Conservation (phyloP, 2,797 vertebrate genomes). For the Euphonia xanthogaster region DNA sequence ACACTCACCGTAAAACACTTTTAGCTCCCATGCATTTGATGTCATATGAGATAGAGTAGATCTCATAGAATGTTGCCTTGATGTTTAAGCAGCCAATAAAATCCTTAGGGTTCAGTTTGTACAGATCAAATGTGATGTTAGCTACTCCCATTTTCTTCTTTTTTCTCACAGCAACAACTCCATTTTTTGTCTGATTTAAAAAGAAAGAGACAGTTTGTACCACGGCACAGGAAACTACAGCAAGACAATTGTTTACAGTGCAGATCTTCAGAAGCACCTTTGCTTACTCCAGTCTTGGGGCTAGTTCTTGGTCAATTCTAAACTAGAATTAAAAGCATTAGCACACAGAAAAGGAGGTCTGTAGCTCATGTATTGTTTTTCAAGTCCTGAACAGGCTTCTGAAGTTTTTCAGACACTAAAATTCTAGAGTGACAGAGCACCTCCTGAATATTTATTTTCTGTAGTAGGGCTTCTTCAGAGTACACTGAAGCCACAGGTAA, state of each 20-base stretch:
- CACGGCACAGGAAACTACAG: background rate
- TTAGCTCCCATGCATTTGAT: slow-evolving; percentile 80
- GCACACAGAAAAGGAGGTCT: background rate
- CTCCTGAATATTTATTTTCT: background rate
- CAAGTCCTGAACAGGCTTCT: background rate
- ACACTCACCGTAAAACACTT: slow-evolving; percentile 78
- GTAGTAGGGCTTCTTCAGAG: background rate
- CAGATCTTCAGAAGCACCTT: background rate
- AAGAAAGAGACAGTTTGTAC: background rate
- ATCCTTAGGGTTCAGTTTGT: slow-evolving; percentile 84
- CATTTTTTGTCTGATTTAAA: slow-evolving; percentile 55
- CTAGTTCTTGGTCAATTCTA: background rate
- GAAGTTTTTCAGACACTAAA: background rate
- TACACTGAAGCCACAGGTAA: background rate
- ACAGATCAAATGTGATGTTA: slow-evolving; percentile 84
- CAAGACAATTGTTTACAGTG: background rate
- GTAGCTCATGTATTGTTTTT: background rate
- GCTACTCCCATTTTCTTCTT: slow-evolving; percentile 81
- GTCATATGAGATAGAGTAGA: slow-evolving; percentile 82
- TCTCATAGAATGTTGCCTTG: slow-evolving; percentile 82
- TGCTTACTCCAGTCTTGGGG: background rate
- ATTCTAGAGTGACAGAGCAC: background rate
- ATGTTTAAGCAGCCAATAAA: slow-evolving; percentile 84
- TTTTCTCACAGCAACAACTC: slow-evolving; percentile 29
- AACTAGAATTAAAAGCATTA: background rate